These are phyloP conservation scores for Cerastoderma edule DNA, from an alignment of 2,888 invertebrate genomes.

Conservation along the genomic window DNA sequence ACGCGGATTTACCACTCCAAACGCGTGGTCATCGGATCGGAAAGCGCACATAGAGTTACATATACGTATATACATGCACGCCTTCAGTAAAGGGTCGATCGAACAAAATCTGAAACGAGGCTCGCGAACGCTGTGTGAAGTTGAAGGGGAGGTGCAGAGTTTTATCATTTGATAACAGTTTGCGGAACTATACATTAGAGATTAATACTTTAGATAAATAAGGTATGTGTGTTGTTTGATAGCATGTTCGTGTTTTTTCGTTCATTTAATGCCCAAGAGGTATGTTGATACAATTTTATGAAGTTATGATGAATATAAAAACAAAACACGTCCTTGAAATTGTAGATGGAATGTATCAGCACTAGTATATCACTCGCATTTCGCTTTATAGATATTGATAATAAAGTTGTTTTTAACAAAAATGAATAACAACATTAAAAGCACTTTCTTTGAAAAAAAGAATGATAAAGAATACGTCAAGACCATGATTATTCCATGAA, in stretches of 20 bases:
- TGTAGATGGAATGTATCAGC: neutral
- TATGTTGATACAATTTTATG: neutral
- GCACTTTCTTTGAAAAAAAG: too few species aligned
- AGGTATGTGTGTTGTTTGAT: too few species aligned
- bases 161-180: constrained; percentile 13
- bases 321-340: neutral
- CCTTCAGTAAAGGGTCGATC: neutral
- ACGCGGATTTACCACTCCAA: too few species aligned
- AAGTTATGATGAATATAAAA: too few species aligned
- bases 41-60: too few species aligned
- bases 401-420: neutral
- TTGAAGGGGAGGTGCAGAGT: constrained; percentile 14
- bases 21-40: too few species aligned
- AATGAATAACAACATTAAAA: too few species aligned
- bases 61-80: too few species aligned
- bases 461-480: neutral
- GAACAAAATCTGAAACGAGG: constrained; percentile 20
- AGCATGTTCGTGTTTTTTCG: neutral
- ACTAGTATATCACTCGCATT: neutral
- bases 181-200: constrained; percentile 2
- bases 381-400: neutral
- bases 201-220: neutral
- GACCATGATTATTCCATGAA: neutral
- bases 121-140: constrained; percentile 12
- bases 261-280: neutral